phyloP scores from a whole-genome alignment of 2,797 vertebrate genomes.

The Chrosomus eos region DNA sequence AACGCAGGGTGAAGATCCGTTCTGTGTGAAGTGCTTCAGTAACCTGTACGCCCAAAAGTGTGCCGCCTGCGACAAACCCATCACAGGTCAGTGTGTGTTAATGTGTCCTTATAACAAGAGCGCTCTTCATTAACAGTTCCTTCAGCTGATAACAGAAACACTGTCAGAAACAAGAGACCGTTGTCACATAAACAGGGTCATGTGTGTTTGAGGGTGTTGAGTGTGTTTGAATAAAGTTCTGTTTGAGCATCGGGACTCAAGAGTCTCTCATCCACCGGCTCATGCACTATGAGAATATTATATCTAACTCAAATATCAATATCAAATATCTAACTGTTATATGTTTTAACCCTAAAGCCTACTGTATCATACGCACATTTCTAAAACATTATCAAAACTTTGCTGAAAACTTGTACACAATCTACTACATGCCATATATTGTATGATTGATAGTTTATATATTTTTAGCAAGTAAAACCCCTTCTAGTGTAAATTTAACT shows the following conservation, averaged over 20 bases:
- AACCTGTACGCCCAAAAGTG: conserved; percentile 95
- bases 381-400: neutral
- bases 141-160: conserved; percentile 7
- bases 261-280: neutral
- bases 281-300: neutral
- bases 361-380: neutral
- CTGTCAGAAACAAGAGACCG: conserved; percentile 1
- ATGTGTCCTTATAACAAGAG: neutral
- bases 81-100: conserved; percentile 85
- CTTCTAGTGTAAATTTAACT: too few relatives aligned
- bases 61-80: conserved; percentile 89
- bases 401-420: too few relatives aligned
- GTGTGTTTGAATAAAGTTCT: neutral
- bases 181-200: conserved; percentile 11
- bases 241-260: neutral
- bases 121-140: neutral
- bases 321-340: neutral
- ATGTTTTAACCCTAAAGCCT: neutral
- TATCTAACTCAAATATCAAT: neutral
- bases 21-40: conserved; percentile 94
- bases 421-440: too few relatives aligned
- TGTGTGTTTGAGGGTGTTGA: conserved; percentile 14
- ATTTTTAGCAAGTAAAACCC: too few relatives aligned
- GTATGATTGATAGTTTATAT: too few relatives aligned
- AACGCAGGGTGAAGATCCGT: conserved; percentile 90